Evolutionary conservation across 2,113 vertebrate species (phyloP), one percentile per base, ranked within the genome.

Genomic region (Suricata suricatta): DNA sequence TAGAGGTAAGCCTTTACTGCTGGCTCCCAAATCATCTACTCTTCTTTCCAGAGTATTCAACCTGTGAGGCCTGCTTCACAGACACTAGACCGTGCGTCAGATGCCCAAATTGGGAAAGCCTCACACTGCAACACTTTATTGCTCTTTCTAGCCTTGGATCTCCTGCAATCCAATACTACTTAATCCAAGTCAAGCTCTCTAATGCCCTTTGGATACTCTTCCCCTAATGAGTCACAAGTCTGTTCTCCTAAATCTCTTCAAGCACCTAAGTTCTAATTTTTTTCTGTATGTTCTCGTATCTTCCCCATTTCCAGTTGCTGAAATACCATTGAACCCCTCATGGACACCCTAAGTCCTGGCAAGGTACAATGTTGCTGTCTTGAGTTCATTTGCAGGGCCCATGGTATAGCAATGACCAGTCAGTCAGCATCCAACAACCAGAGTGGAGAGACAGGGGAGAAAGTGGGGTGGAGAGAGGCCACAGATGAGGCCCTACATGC

Each of bases 321-420:
- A 85, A 83, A 89, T 93, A n/a, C 25, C 29, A 80, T 0, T 38
- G 47, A 84, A 80, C n/a, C 87, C 47, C 23, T 57, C 10, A 50
- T 2, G 71, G 8, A 63, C 5, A 69, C 10, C 33, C 9, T 72
- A 86, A 69, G 27, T 63, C n/a, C 13, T 54, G 60, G 35, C 8
- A 81, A 81, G 38, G 21, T 47, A 84, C 15, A 63, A 63, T 81
- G 89, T 88, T 66, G 41, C 11, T 69, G 7, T 47, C 16, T 54
- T 44, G 41, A 92, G 7, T 90, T 97, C 33, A 95, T 94, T 83
- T 97, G 85, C 57, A 88, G 80, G 21, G 47, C 10, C 82, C 10
- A 11, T 9, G 11, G 9, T 31, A 52, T 63, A 77, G 54, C 35
- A 91, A 92, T 68, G 68, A 93, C 19, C 38, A 60, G 17, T n/a